Percentiles rank a stretch among this genome's conserved stretches.
These are phyloP conservation scores for Ammodramus savannarum DNA, from an alignment of 2,113 vertebrate genomes.

Conservation along the genomic window DNA sequence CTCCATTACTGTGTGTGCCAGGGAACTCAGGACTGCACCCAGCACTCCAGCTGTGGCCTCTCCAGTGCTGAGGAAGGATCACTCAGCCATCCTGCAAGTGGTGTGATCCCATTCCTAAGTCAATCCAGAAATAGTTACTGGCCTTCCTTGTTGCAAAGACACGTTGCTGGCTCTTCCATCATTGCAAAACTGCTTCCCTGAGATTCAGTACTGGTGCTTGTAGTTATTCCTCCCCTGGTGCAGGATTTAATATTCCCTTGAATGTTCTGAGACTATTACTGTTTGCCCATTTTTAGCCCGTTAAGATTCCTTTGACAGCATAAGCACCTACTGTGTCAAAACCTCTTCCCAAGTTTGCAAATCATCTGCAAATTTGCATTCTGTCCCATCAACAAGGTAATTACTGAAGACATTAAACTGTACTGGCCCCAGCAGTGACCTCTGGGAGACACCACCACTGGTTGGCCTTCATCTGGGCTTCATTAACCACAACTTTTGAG, in stretches of 20 bases:
- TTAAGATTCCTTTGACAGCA: neutral
- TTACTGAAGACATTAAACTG: neutral
- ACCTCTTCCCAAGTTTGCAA: neutral
- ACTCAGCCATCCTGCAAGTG: neutral
- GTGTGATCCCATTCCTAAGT: neutral
- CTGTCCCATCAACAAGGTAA: neutral
- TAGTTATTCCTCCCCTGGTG: neutral
- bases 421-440: neutral
- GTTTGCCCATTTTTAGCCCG: neutral
- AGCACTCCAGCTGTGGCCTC: neutral
- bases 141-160: neutral
- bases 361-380: neutral
- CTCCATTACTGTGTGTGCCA: neutral
- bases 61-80: neutral
- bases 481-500: neutral
- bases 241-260: neutral
- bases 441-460: neutral
- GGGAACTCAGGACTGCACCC: neutral
- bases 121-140: neutral
- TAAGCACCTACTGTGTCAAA: neutral
- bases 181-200: neutral
- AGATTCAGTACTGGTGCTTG: neutral
- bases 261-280: neutral
- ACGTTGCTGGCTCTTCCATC: neutral
- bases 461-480: neutral